phyloP scores from a whole-genome alignment of 2,888 invertebrate species.

The Listrodromus nycthemerus region DNA sequence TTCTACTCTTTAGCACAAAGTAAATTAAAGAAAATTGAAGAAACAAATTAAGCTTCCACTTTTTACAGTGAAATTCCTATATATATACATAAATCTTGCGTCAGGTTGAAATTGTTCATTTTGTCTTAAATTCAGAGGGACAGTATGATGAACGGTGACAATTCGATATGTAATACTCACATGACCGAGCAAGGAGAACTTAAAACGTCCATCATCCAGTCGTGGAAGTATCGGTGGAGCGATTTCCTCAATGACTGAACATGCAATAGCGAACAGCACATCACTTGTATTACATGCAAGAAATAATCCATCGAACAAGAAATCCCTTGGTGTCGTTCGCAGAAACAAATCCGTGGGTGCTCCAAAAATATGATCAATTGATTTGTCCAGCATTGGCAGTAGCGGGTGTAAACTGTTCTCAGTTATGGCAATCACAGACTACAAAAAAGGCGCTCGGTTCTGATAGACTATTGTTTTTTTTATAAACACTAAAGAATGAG shows the following conservation, averaged over 20 bases:
- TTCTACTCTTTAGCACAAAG: conserved; percentile 85
- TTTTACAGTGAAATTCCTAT: background rate
- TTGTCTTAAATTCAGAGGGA: background rate
- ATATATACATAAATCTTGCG: background rate
- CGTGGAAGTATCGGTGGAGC: conserved; percentile 53
- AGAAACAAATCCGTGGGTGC: conserved; percentile 68
- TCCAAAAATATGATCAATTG: conserved; percentile 54
- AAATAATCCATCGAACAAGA: conserved; percentile 75
- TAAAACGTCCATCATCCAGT: conserved; percentile 76
- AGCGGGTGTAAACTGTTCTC: background rate
- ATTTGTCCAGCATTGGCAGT: conserved; percentile 19
- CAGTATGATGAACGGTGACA: background rate
- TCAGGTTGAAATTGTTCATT: background rate
- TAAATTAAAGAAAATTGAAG: background rate
- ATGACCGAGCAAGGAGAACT: conserved; percentile 86
- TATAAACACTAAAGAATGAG: background rate
- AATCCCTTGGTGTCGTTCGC: conserved; percentile 70
- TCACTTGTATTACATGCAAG: conserved; percentile 52
- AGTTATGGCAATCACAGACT: conserved; percentile 29
- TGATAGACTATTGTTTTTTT: background rate
- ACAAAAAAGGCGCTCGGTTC: background rate
- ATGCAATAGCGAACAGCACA: conserved; percentile 32
- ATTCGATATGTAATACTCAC: conserved; percentile 83
- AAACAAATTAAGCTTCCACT: background rate
- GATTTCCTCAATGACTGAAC: conserved; percentile 48